Evolutionary conservation across 2,888 invertebrate species (phyloP).

Genomic region (Clunio marinus): DNA sequence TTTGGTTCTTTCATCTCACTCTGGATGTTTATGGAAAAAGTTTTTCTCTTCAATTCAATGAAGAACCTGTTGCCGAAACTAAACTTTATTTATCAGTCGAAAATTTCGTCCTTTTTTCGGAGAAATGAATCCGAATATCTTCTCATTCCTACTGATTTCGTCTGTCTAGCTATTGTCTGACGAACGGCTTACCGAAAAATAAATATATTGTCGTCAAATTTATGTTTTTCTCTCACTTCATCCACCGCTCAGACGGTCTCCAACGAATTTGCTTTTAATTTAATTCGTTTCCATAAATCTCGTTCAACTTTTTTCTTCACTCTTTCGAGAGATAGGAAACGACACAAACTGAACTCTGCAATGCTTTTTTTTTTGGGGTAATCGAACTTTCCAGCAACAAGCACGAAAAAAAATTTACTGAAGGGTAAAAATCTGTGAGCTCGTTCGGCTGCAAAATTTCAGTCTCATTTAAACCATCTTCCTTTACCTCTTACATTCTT

Average conservation of each 20-base stretch:
- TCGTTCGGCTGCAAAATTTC: not conserved
- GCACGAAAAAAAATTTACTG: too few species aligned
- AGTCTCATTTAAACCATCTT: constrained; percentile 2
- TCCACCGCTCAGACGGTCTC: not conserved
- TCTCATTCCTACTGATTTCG: not conserved
- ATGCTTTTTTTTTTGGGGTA: constrained; percentile 12
- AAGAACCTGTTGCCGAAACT: constrained; percentile 30
- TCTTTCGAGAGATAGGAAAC: not conserved
- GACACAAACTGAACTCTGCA: too few species aligned
- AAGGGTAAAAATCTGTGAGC: too few species aligned
- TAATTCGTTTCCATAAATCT: constrained; percentile 17
- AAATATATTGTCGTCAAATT: too few species aligned
- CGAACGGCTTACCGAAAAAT: not conserved
- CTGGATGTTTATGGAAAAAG: not conserved
- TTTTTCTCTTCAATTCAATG: not conserved
- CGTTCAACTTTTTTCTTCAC: not conserved
- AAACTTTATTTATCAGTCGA: not conserved
- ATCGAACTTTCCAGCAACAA: constrained; percentile 28
- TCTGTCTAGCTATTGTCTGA: constrained; percentile 32
- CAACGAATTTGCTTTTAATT: constrained; percentile 7
- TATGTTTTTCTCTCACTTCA: not conserved
- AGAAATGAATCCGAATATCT: not conserved
- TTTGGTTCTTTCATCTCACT: constrained; percentile 19
- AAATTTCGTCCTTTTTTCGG: not conserved
- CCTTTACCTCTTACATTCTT: not conserved